Percentiles rank a stretch among this genome's conserved stretches.
These are phyloP conservation scores for Drosophila algonquin DNA, from an alignment of 2,888 invertebrate species.

Conservation along the genomic window DNA sequence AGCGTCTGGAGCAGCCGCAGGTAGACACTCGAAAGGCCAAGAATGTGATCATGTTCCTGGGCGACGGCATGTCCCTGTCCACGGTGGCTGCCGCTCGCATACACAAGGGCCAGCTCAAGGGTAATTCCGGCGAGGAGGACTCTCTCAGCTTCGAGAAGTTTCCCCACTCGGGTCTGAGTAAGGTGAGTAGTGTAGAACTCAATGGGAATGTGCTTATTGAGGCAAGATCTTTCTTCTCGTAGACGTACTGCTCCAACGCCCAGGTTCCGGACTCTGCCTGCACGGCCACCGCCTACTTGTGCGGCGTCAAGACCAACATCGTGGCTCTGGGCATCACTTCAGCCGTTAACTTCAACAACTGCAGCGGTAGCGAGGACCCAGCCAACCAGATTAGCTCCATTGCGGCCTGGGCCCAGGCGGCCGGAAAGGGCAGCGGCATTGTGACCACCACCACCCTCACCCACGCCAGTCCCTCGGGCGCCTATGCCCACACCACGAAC, in stretches of 20 bases:
- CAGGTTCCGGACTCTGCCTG: constrained; percentile 67
- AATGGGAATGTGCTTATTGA: not conserved
- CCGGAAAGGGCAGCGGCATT: constrained; percentile 87
- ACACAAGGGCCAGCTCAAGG: constrained; percentile 86
- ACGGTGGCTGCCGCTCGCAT: constrained; percentile 88
- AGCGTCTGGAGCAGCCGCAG: constrained; percentile 56
- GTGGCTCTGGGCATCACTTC: constrained; percentile 89
- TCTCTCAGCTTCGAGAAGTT: constrained; percentile 87
- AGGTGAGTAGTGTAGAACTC: constrained; percentile 83
- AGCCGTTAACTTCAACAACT: constrained; percentile 87
- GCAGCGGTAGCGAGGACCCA: constrained; percentile 86
- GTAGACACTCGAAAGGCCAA: constrained; percentile 66
- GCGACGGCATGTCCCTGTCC: constrained; percentile 89
- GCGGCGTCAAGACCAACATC: constrained; percentile 67
- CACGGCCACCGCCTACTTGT: constrained; percentile 64
- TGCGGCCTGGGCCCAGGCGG: constrained; percentile 88
- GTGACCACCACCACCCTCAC: constrained; percentile 92
- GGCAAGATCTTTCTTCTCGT: not conserved
- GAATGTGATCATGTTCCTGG: constrained; percentile 78
- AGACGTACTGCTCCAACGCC: constrained; percentile 66
- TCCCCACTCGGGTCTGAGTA: constrained; percentile 86
- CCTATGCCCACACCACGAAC: constrained; percentile 89
- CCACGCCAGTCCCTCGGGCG: constrained; percentile 90
- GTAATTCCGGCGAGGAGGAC: constrained; percentile 86
- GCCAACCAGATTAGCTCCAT: constrained; percentile 87